Conservation (phyloP, 2,113 vertebrate species). For the Gorsachius goisagi region DNA sequence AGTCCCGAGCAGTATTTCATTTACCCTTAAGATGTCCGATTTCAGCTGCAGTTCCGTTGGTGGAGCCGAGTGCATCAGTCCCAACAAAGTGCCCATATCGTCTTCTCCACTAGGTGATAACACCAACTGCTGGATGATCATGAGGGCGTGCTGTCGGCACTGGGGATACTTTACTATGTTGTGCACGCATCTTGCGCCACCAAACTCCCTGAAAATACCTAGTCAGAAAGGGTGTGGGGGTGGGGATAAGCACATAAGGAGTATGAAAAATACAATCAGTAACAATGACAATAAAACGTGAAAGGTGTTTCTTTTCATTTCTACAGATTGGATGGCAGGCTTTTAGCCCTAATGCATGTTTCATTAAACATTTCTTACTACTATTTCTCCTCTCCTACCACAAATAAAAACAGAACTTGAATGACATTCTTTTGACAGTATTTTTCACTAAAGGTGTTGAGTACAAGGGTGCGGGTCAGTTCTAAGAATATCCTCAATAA, state of each 20-base stretch:
- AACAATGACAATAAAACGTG: not conserved
- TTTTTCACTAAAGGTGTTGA: not conserved
- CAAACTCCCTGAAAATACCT: constrained; percentile 97
- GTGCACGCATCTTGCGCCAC: constrained; percentile 93
- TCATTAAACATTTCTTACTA: not conserved
- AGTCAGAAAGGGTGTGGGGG: not conserved
- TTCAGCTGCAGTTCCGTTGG: constrained; percentile 92
- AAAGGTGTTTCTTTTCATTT: not conserved
- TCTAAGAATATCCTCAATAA: not conserved
- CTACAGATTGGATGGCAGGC: not conserved
- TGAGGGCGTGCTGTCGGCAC: constrained; percentile 92
- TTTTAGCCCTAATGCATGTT: not conserved
- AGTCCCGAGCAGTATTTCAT: not conserved
- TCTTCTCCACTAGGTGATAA: constrained; percentile 94
- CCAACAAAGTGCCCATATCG: constrained; percentile 97
- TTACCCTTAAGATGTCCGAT: constrained; percentile 92
- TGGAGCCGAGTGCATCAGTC: constrained; percentile 95
- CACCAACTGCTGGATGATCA: constrained; percentile 96
- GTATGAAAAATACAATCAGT: not conserved
- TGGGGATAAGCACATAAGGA: not conserved
- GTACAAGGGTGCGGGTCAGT: not conserved
- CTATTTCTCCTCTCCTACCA: not conserved
- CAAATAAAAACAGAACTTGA: not conserved
- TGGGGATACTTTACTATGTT: constrained; percentile 96
- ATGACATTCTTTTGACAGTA: not conserved